A percentile compares a stretch with the other conserved stretches of the same genome.
Conservation (phyloP, 2,113 vertebrate genomes). For the Rana temporaria region DNA sequence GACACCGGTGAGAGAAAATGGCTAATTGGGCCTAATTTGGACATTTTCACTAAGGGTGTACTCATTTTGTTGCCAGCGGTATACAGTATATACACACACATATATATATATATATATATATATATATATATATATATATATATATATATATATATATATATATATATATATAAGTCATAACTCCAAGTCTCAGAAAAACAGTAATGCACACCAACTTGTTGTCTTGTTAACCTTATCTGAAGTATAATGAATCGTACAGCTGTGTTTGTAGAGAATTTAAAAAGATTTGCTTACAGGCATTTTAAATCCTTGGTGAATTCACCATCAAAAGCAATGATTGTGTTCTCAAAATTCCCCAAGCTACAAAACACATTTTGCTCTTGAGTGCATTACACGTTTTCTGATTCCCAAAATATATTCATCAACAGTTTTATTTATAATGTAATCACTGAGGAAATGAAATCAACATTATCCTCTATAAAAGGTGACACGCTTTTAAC, state of each 20-base stretch:
- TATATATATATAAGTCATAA: too few relatives aligned
- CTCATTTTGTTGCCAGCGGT: too few relatives aligned
- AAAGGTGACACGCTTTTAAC: slow-evolving; percentile 39
- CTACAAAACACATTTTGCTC: slow-evolving; percentile 46
- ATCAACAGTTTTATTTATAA: slow-evolving; percentile 33
- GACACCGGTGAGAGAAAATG: too few relatives aligned
- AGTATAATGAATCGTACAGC: slow-evolving; percentile 15
- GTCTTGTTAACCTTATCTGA: not conserved
- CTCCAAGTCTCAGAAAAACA: not conserved
- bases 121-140: too few relatives aligned
- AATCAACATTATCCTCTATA: slow-evolving; percentile 30
- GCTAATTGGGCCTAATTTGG: too few relatives aligned
- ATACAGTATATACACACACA: too few relatives aligned
- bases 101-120: too few relatives aligned
- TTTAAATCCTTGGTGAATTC: slow-evolving; percentile 32
- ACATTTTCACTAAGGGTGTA: too few relatives aligned
- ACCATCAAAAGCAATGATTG: slow-evolving; percentile 33
- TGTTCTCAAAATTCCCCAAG: slow-evolving; percentile 32
- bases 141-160: too few relatives aligned
- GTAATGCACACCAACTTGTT: not conserved
- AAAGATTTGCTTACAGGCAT: slow-evolving; percentile 40
- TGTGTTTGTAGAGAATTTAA: slow-evolving; percentile 21
- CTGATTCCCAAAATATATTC: slow-evolving; percentile 46
- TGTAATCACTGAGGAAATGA: slow-evolving; percentile 46
- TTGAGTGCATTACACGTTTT: slow-evolving; percentile 18